Evolutionary conservation across 2,797 vertebrate genomes (phyloP).

Genomic region (Meda fulgida): DNA sequence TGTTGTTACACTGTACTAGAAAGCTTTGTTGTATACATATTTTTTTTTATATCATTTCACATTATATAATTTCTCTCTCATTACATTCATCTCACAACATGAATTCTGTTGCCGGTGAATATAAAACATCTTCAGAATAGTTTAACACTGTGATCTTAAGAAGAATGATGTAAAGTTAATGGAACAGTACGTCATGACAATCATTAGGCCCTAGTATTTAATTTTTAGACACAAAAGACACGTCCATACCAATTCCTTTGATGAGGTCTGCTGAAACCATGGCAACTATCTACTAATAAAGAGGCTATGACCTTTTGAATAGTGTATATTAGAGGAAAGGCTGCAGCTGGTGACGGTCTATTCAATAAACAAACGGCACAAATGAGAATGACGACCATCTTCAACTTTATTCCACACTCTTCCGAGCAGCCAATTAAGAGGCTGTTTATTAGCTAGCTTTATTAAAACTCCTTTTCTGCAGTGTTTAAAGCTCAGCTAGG

Average conservation of each 20-base stretch:
- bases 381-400: constrained; percentile 9
- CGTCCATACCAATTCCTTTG: constrained; percentile 23
- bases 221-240: neutral
- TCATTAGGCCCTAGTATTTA: neutral
- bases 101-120: neutral
- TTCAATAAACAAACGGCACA: constrained; percentile 12
- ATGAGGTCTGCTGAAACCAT: constrained; percentile 35
- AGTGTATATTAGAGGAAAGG: constrained; percentile 30
- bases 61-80: neutral
- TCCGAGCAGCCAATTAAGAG: constrained; percentile 5
- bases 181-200: neutral
- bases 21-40: neutral
- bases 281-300: constrained; percentile 44
- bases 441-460: constrained; percentile 19
- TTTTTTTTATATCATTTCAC: neutral
- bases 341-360: constrained; percentile 10
- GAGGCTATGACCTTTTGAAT: constrained; percentile 45
- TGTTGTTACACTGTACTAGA: neutral
- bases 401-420: neutral
- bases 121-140: neutral
- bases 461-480: neutral
- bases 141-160: neutral
- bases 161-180: neutral
- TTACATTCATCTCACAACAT: neutral
- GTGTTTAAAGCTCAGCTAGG: constrained; percentile 1